phyloP scores from a whole-genome alignment of 1,140 invertebrate genomes.

The Metaphire vulgaris region DNA sequence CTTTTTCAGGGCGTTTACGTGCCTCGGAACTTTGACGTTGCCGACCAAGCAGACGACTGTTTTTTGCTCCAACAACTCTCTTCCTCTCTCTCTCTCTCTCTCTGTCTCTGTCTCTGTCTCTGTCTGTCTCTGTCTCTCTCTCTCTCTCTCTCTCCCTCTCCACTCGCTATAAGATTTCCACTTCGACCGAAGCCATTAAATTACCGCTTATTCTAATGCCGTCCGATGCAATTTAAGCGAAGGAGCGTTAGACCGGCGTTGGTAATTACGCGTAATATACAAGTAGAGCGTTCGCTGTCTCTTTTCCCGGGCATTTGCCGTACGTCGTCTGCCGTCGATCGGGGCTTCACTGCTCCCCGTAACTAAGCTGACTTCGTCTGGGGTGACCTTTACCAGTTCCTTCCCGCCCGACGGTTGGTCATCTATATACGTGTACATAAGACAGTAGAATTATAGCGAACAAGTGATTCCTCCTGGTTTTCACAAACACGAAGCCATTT shows the following conservation, averaged over 20 bases:
- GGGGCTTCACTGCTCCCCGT: too few species aligned
- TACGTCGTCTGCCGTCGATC: too few species aligned
- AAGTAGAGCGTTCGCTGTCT: background rate
- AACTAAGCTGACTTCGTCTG: too few species aligned
- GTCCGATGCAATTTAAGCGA: background rate
- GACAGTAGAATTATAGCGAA: too few species aligned
- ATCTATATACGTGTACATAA: too few species aligned
- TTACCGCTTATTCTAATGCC: background rate
- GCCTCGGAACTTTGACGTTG: background rate
- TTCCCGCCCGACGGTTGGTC: too few species aligned
- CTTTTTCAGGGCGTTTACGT: too few species aligned
- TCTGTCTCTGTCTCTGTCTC: background rate
- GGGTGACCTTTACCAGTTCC: too few species aligned
- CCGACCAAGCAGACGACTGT: background rate
- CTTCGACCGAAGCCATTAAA: background rate
- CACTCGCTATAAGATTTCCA: background rate
- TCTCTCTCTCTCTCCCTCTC: background rate
- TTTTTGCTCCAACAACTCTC: background rate
- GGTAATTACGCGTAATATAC: background rate
- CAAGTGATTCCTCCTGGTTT: too few species aligned
- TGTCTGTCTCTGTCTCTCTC: background rate
- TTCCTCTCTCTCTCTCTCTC: background rate
- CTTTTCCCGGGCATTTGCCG: background rate
- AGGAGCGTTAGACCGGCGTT: background rate
- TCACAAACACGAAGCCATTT: too few species aligned